These are phyloP conservation scores for Pantherophis guttatus DNA, from an alignment of 2,113 vertebrate species.

Conservation along the genomic window DNA sequence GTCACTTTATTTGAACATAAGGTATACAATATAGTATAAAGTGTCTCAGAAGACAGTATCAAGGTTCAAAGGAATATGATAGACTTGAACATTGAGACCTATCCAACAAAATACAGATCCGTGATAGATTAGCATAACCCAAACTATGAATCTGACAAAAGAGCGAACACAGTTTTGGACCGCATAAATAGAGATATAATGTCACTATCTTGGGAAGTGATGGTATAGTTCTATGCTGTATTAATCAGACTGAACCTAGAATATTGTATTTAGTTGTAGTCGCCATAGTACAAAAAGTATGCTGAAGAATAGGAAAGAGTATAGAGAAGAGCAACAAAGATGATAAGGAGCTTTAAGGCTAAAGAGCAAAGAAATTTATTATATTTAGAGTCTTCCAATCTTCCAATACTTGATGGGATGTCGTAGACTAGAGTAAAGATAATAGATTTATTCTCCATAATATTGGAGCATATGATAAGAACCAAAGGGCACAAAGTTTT, in stretches of 20 bases:
- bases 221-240: not conserved
- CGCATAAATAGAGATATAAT: not conserved
- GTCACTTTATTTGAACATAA: not conserved
- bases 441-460: not conserved
- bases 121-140: not conserved
- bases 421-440: not conserved
- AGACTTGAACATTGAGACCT: not conserved
- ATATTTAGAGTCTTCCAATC: not conserved
- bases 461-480: not conserved
- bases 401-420: not conserved
- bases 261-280: not conserved
- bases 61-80: not conserved
- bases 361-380: not conserved
- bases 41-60: not conserved
- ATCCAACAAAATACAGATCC: not conserved
- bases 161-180: not conserved
- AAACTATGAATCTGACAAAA: not conserved
- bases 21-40: not conserved
- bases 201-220: not conserved
- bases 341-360: not conserved
- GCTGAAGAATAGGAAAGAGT: not conserved
- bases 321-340: not conserved
- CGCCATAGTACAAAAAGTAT: not conserved
- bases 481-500: not conserved
- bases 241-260: not conserved